A percentile compares a stretch with the other conserved stretches of the same genome.
These are phyloP conservation scores for Epicampocera succincta DNA, from an alignment of 2,888 invertebrate genomes.

Conservation along the genomic window DNA sequence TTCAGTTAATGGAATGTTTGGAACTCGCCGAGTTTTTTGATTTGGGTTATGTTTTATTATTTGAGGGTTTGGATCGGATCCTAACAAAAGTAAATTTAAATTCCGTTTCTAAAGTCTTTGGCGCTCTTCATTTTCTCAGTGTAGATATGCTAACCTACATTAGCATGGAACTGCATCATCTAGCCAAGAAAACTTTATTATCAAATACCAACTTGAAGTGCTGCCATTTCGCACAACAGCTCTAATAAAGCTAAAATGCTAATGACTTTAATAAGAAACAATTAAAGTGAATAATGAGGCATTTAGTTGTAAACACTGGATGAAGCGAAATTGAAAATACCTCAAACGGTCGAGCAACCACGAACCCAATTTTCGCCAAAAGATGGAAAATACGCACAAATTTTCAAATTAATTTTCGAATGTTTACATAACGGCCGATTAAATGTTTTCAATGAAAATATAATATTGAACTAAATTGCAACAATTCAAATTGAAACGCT, in stretches of 20 bases:
- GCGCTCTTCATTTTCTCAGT: neutral
- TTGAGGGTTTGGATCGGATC: no score
- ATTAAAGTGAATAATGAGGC: slow-evolving; percentile 55
- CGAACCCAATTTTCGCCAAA: neutral
- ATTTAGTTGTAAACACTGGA: slow-evolving; percentile 59
- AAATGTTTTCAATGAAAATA: slow-evolving; percentile 64
- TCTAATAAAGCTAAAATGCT: slow-evolving; percentile 8
- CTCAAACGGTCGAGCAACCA: neutral
- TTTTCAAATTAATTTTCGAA: slow-evolving; percentile 60
- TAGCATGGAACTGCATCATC: neutral
- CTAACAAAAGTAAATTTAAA: no score
- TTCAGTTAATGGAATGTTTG: no score
- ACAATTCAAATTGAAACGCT: slow-evolving; percentile 33
- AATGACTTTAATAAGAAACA: slow-evolving; percentile 49
- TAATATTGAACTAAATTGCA: slow-evolving; percentile 51
- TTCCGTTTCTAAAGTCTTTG: neutral
- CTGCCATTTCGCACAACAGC: neutral
- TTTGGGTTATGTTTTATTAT: no score
- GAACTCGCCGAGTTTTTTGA: no score
- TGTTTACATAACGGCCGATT: slow-evolving; percentile 63
- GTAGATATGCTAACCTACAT: slow-evolving; percentile 5
- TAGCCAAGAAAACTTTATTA: neutral
- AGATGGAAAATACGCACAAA: slow-evolving; percentile 16
- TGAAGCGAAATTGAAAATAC: slow-evolving; percentile 42
- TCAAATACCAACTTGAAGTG: neutral